phyloP scores from a whole-genome alignment of 2,113 vertebrate species.

The Entosphenus tridentatus region DNA sequence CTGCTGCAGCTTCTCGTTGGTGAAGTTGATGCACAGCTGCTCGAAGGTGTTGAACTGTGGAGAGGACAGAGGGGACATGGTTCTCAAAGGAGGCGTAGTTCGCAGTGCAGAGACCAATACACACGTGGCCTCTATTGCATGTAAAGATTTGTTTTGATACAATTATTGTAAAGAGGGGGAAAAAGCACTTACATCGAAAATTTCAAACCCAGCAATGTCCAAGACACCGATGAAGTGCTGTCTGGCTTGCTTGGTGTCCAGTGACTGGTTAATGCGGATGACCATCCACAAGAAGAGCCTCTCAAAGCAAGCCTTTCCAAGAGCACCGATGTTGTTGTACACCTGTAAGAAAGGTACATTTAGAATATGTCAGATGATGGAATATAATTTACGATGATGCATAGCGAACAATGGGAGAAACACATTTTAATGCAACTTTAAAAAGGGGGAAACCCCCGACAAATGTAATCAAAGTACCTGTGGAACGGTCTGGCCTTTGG shows the following conservation, averaged over 20 bases:
- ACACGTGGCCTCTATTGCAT: neutral
- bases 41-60: too few species aligned
- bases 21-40: too few species aligned
- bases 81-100: neutral
- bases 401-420: too few species aligned
- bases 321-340: slow-evolving; percentile 3
- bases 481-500: slow-evolving; percentile 1
- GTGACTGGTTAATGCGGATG: neutral
- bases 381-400: too few species aligned
- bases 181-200: slow-evolving; percentile 2
- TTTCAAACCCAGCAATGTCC: slow-evolving; percentile 4
- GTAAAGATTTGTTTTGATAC: neutral
- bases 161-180: too few species aligned
- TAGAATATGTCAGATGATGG: too few species aligned
- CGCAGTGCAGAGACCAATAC: neutral
- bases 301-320: slow-evolving; percentile 3
- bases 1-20: slow-evolving; percentile 19
- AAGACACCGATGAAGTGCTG: slow-evolving; percentile 1
- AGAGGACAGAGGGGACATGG: neutral
- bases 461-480: neutral
- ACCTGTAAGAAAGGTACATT: neutral
- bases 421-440: too few species aligned
- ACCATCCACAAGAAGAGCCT: slow-evolving; percentile 4
- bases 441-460: too few species aligned
- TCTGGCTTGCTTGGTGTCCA: neutral